Percentiles rank a stretch among this genome's conserved stretches.
These are phyloP conservation scores for Agriopis aurantiaria DNA, from an alignment of 2,888 invertebrate species.

Conservation along the genomic window DNA sequence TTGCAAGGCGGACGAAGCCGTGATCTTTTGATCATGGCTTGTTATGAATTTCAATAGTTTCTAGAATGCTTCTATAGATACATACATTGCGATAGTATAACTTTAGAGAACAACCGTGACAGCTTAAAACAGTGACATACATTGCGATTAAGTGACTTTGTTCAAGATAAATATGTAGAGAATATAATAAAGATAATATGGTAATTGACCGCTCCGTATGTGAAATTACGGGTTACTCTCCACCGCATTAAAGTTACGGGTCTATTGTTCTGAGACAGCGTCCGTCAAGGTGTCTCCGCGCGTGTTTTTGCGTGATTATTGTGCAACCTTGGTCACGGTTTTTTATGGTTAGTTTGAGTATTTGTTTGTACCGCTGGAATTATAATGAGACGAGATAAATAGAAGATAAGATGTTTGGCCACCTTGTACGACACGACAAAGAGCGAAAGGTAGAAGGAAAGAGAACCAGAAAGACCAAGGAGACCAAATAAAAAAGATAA, in stretches of 20 bases:
- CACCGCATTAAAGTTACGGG: conserved; percentile 37
- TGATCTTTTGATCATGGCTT: too few relatives aligned
- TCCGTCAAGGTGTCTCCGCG: conserved; percentile 44
- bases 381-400: conserved; percentile 3
- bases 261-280: conserved; percentile 48
- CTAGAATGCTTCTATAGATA: not conserved
- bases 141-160: not conserved
- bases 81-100: not conserved
- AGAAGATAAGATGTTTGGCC: too few relatives aligned
- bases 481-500: too few relatives aligned
- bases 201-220: not conserved
- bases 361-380: conserved; percentile 5
- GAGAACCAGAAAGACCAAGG: too few relatives aligned
- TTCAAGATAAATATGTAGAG: not conserved
- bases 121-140: too few relatives aligned
- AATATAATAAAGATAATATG: not conserved
- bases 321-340: conserved; percentile 23
- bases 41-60: not conserved
- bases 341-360: not conserved
- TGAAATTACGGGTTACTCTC: conserved; percentile 26
- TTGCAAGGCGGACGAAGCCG: too few relatives aligned
- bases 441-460: too few relatives aligned
- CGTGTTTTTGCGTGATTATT: conserved; percentile 43
- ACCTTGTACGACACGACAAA: too few relatives aligned
- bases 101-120: too few relatives aligned